Base-by-base conservation (phyloP, 2,113 vertebrate genomes). In the Pycnonotus jocosus region DNA sequence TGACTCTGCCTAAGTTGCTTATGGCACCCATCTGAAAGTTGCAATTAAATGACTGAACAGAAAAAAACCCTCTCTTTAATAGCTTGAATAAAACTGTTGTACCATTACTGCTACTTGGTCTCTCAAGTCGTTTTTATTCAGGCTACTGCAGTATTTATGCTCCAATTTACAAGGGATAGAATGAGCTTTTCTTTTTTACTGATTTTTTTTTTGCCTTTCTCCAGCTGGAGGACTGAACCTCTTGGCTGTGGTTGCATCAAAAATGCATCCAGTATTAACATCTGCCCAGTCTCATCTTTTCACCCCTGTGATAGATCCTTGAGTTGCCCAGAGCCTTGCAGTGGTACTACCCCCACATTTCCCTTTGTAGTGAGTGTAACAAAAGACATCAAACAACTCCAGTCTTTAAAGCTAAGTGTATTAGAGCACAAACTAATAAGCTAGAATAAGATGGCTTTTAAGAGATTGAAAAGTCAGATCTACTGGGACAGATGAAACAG, bases 381-480 rank as follows among this genome's bases (percentile, higher is more conserved):
- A 92, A 90, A 95, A 93, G 88, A 83, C 71, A 86, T 94, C 79
- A 95, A 97, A 94, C 10, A 19, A 38, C 40, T 88, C 35, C 35
- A 81, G 42, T 70, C 88, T 92, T 83, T 93, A 93, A 80, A 92
- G 85, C 33, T 72, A 81, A 90, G 51, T 88, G 72, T 92, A 90
- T 90, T 86, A 81, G 42, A 90, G 64, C 51, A 93, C 38, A 82
- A 80, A 70, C 68, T 95, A 95, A 81, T 93, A 93, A 94, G 28
- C 50, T 73, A 86, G 74, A 95, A 94, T 82, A 51, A 61, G 47
- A 42, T 83, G 56, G 15, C 54, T 90, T 54, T 95, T 88, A 72
- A 76, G 50, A 48, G n/a, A 61, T 3, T 77, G 71, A 73, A 80
- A 90, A 92, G 62, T 81, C 58, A 40, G 33, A 92, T 92, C 76